phyloP scores from a whole-genome alignment of 1,140 invertebrate genomes.

The Oryctes rhinoceros region DNA sequence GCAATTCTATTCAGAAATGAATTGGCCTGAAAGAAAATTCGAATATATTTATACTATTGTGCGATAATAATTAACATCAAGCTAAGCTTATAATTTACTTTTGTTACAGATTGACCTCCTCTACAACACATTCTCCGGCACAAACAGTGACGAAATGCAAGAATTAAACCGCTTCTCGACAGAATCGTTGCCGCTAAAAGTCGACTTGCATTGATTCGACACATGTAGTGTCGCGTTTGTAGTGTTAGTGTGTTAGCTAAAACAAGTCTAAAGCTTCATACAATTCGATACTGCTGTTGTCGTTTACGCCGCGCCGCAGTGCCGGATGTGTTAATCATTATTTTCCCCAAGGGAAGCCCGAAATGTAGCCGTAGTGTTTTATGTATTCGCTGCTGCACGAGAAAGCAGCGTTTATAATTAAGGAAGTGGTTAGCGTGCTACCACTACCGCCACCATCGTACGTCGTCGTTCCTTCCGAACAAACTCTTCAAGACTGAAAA shows the following conservation, averaged over 20 bases:
- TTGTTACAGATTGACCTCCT: neutral
- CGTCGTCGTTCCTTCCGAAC: neutral
- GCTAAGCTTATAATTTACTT: neutral
- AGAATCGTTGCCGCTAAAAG: neutral
- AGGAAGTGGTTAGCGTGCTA: slow-evolving; percentile 8
- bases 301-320: neutral
- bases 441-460: neutral
- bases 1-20: no score
- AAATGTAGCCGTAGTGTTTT: neutral
- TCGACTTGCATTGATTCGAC: neutral
- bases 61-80: no score
- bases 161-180: neutral
- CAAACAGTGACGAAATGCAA: neutral
- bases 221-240: neutral
- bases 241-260: neutral
- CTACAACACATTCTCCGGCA: neutral
- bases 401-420: slow-evolving; percentile 10
- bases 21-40: no score
- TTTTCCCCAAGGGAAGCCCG: neutral
- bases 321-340: neutral
- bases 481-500: slow-evolving; percentile 9
- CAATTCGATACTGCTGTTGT: neutral
- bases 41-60: no score
- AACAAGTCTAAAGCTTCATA: neutral
- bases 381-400: neutral